Evolutionary conservation across 1,140 invertebrate species (phyloP).

Genomic region (Neodiprion pinetum): DNA sequence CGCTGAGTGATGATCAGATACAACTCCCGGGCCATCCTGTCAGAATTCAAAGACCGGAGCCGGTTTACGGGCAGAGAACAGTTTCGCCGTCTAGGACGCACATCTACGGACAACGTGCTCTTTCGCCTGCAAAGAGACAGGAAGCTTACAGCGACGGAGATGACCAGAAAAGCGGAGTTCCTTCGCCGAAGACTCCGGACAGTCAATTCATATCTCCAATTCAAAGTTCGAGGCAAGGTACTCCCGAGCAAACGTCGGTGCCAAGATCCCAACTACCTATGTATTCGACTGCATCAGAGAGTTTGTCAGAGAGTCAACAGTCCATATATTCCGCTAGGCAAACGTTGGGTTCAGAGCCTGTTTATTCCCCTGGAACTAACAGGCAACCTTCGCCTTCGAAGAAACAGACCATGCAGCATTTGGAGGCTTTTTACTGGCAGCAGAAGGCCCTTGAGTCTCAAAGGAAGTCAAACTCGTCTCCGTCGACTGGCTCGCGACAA

Average conservation of each 20-base stretch:
- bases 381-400: conserved; percentile 49
- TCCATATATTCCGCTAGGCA: not conserved
- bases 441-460: conserved; percentile 52
- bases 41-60: conserved; percentile 9
- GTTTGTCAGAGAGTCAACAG: not conserved
- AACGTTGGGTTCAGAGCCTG: not conserved
- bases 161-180: too few species aligned
- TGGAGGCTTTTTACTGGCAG: conserved; percentile 56
- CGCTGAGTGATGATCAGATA: not conserved
- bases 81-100: not conserved
- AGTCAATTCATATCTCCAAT: not conserved
- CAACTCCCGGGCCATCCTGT: not conserved
- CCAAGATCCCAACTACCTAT: not conserved
- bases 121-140: not conserved
- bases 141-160: not conserved
- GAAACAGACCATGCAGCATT: conserved; percentile 49
- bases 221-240: not conserved
- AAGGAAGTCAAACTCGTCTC: conserved; percentile 33
- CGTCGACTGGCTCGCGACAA: not conserved
- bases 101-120: not conserved
- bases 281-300: not conserved
- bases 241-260: not conserved
- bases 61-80: conserved; percentile 8
- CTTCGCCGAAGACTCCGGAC: too few species aligned
- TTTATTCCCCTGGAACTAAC: not conserved